A percentile compares a stretch with the other conserved stretches of the same genome.
Conservation (phyloP, 2,888 invertebrate species). For the Drosophila cracens region DNA sequence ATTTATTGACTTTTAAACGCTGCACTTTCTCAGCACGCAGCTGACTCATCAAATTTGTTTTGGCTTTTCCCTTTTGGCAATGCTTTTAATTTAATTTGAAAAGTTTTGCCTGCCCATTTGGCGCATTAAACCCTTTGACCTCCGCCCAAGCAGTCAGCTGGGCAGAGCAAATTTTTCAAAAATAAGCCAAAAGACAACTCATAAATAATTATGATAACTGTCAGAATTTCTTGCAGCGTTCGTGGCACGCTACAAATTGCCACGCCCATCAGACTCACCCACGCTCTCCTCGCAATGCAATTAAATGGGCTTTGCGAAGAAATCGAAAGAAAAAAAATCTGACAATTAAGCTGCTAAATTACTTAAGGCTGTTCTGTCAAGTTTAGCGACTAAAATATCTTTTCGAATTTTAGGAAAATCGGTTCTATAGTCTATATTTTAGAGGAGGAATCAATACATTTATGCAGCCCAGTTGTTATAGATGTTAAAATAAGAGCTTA, state of each 20-base stretch:
- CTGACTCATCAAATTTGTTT: slow-evolving; percentile 80
- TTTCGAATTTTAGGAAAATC: background rate
- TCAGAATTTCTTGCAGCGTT: slow-evolving; percentile 48
- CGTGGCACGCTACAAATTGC: slow-evolving; percentile 39
- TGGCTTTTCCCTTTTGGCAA: slow-evolving; percentile 65
- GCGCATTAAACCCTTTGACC: slow-evolving; percentile 76
- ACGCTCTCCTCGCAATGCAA: slow-evolving; percentile 33
- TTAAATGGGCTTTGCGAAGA: slow-evolving; percentile 38
- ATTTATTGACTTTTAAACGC: slow-evolving; percentile 82
- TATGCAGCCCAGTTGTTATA: background rate
- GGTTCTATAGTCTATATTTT: accelerated
- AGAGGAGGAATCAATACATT: background rate
- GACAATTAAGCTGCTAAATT: slow-evolving; percentile 51
- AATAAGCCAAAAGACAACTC: slow-evolving; percentile 56
- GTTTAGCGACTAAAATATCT: slow-evolving; percentile 15
- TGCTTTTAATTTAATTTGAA: slow-evolving; percentile 82
- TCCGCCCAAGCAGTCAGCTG: slow-evolving; percentile 13
- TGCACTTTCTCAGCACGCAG: slow-evolving; percentile 61
- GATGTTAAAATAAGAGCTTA: background rate
- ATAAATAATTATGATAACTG: slow-evolving; percentile 82
- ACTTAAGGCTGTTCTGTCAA: slow-evolving; percentile 23
- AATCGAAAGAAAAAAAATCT: slow-evolving; percentile 2
- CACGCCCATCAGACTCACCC: slow-evolving; percentile 34
- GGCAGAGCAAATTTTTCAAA: slow-evolving; percentile 23
- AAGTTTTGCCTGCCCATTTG: slow-evolving; percentile 77